Evolutionary conservation across 1,140 invertebrate species (phyloP).

Genomic region (Cyrtorhinus lividipennis): DNA sequence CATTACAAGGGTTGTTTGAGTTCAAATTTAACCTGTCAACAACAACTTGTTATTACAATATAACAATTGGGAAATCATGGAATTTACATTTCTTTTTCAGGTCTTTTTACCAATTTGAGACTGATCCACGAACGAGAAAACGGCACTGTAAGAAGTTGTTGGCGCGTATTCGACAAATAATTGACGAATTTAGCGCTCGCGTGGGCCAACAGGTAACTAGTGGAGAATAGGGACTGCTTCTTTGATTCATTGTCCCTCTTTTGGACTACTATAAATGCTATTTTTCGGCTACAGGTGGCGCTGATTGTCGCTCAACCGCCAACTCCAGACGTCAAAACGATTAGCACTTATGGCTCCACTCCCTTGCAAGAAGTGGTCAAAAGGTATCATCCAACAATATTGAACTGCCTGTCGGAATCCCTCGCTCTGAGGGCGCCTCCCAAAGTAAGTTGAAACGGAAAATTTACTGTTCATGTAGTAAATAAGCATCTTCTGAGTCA

Average conservation of each 20-base stretch:
- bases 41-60: no score
- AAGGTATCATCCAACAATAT: neutral
- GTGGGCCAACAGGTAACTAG: neutral
- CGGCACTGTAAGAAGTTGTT: neutral
- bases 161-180: neutral
- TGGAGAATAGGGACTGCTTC: no score
- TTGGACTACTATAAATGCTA: no score
- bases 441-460: neutral
- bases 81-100: no score
- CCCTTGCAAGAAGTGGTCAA: neutral
- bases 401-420: neutral
- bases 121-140: neutral
- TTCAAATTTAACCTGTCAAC: no score
- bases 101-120: neutral
- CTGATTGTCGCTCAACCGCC: neutral
- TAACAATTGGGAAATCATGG: no score
- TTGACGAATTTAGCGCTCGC: neutral
- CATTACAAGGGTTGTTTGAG: no score
- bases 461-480: no score
- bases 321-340: neutral
- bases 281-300: neutral
- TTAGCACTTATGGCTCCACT: neutral
- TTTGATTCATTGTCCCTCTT: no score
- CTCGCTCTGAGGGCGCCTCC: neutral
- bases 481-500: no score